Percentiles rank a stretch among this genome's conserved stretches.
These are phyloP conservation scores for Falco novaeseelandiae DNA, from an alignment of 2,797 vertebrate genomes.

Conservation along the genomic window DNA sequence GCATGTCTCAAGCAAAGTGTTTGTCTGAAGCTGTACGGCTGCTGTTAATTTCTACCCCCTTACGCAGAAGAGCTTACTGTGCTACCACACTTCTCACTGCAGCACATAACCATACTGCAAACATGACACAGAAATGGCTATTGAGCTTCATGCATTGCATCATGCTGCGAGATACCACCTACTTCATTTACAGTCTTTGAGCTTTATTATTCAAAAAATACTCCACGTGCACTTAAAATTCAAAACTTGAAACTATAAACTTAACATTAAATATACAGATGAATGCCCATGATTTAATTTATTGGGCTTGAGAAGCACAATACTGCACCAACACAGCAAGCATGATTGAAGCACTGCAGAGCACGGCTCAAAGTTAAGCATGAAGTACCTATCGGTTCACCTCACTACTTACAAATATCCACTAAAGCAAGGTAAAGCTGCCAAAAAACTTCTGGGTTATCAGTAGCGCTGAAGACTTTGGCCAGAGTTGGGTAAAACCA, in stretches of 20 bases:
- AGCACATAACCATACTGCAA: background rate
- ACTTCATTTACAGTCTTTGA: background rate
- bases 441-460: fast-evolving
- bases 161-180: background rate
- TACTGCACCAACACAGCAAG: background rate
- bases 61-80: background rate
- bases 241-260: no score
- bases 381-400: background rate
- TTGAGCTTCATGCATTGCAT: background rate
- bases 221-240: background rate
- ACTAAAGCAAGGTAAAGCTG: background rate
- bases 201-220: background rate
- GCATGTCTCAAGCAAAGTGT: background rate
- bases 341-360: background rate
- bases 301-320: background rate
- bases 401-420: background rate
- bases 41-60: background rate
- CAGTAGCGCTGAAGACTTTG: background rate
- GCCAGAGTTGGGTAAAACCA: background rate
- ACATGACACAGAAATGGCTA: background rate
- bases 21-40: background rate
- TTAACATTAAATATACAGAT: background rate
- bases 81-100: background rate
- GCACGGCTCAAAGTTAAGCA: background rate
- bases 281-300: background rate